Conservation (phyloP, 2,888 invertebrate species). For the Leucophora obtusa region DNA sequence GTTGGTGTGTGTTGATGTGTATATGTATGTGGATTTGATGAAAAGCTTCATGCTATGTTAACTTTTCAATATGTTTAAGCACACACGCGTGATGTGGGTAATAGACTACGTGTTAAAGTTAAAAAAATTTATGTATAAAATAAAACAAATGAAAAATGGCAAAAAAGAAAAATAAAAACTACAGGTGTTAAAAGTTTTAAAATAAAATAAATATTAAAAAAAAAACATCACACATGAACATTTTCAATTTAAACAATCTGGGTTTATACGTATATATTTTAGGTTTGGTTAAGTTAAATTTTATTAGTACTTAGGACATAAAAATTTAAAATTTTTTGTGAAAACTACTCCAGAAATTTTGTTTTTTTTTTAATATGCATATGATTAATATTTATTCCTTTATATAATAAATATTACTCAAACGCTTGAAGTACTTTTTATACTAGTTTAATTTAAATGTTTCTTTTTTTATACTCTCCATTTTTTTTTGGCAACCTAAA, state of each 20-base stretch:
- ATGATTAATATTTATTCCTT: too few relatives aligned
- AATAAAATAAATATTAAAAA: conserved; percentile 29
- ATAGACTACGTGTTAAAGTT: conserved; percentile 61
- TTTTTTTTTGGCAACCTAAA: conserved; percentile 13
- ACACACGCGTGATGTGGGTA: conserved; percentile 64
- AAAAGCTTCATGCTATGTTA: conserved; percentile 64
- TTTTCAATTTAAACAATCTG: background rate
- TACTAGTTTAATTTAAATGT: background rate
- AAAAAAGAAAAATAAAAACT: conserved; percentile 21
- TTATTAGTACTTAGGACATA: too few relatives aligned
- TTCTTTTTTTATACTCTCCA: background rate
- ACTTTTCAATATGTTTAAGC: conserved; percentile 64
- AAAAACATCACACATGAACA: background rate
- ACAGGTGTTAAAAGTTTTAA: conserved; percentile 38
- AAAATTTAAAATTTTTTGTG: too few relatives aligned
- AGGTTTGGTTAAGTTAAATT: background rate
- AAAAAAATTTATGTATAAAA: conserved; percentile 29
- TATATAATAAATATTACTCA: too few relatives aligned
- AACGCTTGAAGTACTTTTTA: too few relatives aligned
- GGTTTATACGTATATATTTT: background rate
- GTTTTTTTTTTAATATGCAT: too few relatives aligned
- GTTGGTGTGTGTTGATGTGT: background rate
- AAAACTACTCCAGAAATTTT: too few relatives aligned
- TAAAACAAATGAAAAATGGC: conserved; percentile 48
- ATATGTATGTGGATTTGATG: conserved; percentile 52